Percentiles rank a stretch among this genome's conserved stretches.
Conservation (phyloP, 2,113 vertebrate genomes). For the Crotophaga sulcirostris region DNA sequence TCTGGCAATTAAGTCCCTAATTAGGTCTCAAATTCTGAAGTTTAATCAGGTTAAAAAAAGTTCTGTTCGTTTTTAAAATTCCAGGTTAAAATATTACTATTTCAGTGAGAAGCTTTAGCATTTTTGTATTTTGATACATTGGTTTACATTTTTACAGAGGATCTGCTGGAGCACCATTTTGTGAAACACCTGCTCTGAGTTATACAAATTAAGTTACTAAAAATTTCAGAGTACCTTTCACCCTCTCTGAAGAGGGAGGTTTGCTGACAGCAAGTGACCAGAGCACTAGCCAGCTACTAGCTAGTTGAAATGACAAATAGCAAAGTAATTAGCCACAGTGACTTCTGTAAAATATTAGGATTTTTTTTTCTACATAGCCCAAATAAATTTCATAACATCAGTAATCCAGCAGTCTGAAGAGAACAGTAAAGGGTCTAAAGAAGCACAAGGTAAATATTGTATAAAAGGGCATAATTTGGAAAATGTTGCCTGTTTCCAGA, state of each 20-base stretch:
- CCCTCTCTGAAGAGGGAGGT: not conserved
- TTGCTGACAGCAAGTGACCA: not conserved
- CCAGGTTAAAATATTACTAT: not conserved
- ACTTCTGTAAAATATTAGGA: not conserved
- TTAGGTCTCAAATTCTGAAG: not conserved
- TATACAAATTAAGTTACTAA: not conserved
- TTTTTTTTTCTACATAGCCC: not conserved
- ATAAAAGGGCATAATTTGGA: not conserved
- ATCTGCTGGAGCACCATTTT: not conserved
- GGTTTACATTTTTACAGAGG: not conserved
- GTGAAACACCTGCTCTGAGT: not conserved
- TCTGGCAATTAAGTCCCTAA: not conserved
- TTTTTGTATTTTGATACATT: not conserved
- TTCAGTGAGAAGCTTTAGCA: not conserved
- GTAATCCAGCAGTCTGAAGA: not conserved
- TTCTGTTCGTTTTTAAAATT: not conserved
- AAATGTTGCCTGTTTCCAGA: fast-evolving
- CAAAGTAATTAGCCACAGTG: not conserved
- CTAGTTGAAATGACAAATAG: not conserved
- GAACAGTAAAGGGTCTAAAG: not conserved
- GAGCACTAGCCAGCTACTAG: not conserved
- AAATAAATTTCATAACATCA: not conserved
- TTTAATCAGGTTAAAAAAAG: not conserved
- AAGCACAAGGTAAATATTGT: not conserved
- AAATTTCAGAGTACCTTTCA: not conserved